A percentile compares a stretch with the other conserved stretches of the same genome.
These are phyloP conservation scores for Aptenodytes patagonicus DNA, from an alignment of 2,113 vertebrate genomes.

Conservation along the genomic window DNA sequence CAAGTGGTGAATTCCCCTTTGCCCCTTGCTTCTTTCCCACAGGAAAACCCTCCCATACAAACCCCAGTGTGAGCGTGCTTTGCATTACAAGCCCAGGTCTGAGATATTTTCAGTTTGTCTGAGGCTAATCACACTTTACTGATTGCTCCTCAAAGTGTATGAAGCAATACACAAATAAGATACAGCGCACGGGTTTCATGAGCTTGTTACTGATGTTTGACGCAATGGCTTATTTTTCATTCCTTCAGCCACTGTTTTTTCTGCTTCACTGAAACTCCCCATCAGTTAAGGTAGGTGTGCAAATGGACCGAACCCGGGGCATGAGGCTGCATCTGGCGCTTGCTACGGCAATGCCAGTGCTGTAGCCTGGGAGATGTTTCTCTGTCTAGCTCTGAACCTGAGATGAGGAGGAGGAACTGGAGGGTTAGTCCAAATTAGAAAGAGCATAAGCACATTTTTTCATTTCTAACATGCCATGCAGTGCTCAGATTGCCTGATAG, in stretches of 20 bases:
- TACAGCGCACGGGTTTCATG: rapidly evolving
- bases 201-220: not conserved
- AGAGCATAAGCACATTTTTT: not conserved
- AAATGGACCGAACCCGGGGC: not conserved
- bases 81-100: not conserved
- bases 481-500: not conserved
- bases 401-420: not conserved
- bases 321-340: not conserved
- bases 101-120: not conserved
- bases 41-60: not conserved
- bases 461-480: not conserved
- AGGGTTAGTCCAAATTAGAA: not conserved
- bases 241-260: not conserved
- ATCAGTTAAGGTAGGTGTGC: not conserved
- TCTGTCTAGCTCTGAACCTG: not conserved
- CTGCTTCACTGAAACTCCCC: not conserved
- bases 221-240: not conserved
- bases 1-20: not conserved
- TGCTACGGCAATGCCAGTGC: not conserved
- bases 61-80: not conserved
- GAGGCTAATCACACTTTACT: not conserved
- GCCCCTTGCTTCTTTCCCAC: not conserved
- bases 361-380: not conserved
- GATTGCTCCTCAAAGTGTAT: not conserved
- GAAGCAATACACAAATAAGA: not conserved